Evolutionary conservation across 2,797 vertebrate genomes (phyloP), one percentile per base, ranked within the genome.

Genomic region (Hoplostethus mediterraneus): DNA sequence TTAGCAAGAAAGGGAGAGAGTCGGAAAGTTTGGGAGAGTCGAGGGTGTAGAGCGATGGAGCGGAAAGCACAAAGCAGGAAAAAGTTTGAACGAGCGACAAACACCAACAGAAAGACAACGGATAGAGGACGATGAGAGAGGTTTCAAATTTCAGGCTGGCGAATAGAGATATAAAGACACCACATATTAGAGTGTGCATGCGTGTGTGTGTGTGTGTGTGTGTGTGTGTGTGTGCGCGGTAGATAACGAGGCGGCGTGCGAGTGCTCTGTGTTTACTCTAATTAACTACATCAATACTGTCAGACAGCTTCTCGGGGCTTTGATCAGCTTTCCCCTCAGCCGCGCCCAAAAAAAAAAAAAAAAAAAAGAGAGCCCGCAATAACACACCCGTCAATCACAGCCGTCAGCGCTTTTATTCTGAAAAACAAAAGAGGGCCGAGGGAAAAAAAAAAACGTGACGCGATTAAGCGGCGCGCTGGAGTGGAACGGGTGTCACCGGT

Each of bases 231-330:
- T 59, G 72, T 38, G 63, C 45, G 79, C 14, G 58, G 67, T 56
- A 82, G 90, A 90, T 91, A 91, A 90, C 82, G 73, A 87, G 75
- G 72, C 63, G n/a, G 75, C 16, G 63, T 66, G 73, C 49, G 64
- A 81, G 74, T 42, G 63, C 75, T 77, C 75, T 73, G 77, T 92
- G 91, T 91, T 92, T 88, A 87, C 87, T 91, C 86, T 92, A 93
- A 94, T 94, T 93, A 94, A 92, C 84, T 80, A 85, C 85, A 89
- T 93, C 90, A 92, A 87, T 90, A 81, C 88, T 86, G 86, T 89
- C 86, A 84, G 78, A 79, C 82, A 80, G 74, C 66, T 78, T 77
- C 81, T 70, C 68, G 42, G 61, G 63, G 21, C 83, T 93, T 92
- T 93, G 89, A 91, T 91, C 82, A 71, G 83, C 82, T 87, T 21